These are phyloP conservation scores for Sebastes hopkinsi DNA, from an alignment of 2,797 vertebrate genomes.

Conservation along the genomic window DNA sequence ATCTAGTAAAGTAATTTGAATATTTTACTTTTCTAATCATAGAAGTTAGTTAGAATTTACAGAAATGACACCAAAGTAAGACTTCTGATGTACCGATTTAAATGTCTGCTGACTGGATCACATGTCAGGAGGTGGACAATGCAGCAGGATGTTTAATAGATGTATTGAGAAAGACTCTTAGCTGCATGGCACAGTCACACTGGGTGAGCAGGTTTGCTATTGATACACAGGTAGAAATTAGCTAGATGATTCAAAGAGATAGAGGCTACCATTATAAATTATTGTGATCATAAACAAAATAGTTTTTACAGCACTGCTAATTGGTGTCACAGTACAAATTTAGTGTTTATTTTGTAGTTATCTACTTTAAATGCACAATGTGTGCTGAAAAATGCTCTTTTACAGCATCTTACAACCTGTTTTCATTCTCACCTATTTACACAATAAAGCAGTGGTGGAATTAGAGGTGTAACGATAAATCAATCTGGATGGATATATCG, in stretches of 20 bases:
- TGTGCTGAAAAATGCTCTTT: neutral
- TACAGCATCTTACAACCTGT: neutral
- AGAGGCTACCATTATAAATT: constrained; percentile 1
- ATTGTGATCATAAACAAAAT: neutral
- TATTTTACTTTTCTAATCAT: neutral
- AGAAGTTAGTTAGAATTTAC: neutral
- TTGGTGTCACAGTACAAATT: neutral
- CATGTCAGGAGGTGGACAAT: neutral
- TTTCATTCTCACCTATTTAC: neutral
- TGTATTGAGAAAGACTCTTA: constrained; percentile 2
- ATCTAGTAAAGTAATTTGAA: neutral
- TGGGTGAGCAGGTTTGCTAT: neutral
- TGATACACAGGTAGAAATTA: constrained; percentile 5
- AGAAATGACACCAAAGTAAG: neutral
- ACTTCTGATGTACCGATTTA: neutral
- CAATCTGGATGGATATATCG: too few relatives aligned
- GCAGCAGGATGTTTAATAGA: neutral
- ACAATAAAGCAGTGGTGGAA: neutral
- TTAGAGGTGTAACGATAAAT: too few relatives aligned
- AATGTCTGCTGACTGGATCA: neutral
- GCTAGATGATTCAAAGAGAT: constrained; percentile 2
- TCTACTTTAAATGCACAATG: neutral
- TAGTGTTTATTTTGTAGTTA: neutral
- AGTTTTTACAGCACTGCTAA: neutral
- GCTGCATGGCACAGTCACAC: neutral